Base-by-base conservation (phyloP, 1,140 invertebrate species). In the Cotesia glomerata region DNA sequence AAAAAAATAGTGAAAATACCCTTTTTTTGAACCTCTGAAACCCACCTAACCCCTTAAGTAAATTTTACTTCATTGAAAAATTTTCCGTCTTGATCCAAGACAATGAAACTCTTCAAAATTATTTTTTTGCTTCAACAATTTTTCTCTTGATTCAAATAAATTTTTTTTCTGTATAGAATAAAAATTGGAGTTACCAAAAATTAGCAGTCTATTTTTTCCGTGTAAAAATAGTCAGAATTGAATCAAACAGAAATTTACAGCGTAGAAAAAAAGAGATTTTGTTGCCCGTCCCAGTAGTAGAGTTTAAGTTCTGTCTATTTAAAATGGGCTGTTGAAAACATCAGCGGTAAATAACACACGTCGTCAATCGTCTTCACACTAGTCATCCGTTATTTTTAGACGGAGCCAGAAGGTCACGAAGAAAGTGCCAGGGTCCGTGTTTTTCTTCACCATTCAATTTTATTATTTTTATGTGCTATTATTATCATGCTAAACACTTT, bases 371-470 rank as follows among this genome's bases (percentile, higher is more conserved):
- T 70, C 39, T 5, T 45, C 39, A 45, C 39, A 45, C 39, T 8
- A 45, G 39, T 45, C 68, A 61, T 11, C 34, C 35, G 49, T 51
- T 80, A 78, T 78, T 83, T 79, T 80, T 83, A 83, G 83, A 75
- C 73, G 9, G 71, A 72, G 64, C 74, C 74, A 68, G 80, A 84
- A 84, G 83, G 82, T 82, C 82, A 75, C 67, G 80, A 83, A 84
- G 83, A 84, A 84, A 84, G 82, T 79, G 78, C 77, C 73, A 39
- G 72, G 74, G 69, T 70, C 45, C 45, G 9, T 65, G 34, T 16
- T 63, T 64, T 54, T 7, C 26, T 54, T 68, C 54, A 45, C 34
- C 11, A 32, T 26, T 26, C 26, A 26, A 26, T 26, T 26, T 26
- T 26, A 26, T 45, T 62, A 62, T 49, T 26, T 32, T 11, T 56